Evolutionary conservation across 2,113 vertebrate genomes (phyloP).

Genomic region (Pelecanus crispus): DNA sequence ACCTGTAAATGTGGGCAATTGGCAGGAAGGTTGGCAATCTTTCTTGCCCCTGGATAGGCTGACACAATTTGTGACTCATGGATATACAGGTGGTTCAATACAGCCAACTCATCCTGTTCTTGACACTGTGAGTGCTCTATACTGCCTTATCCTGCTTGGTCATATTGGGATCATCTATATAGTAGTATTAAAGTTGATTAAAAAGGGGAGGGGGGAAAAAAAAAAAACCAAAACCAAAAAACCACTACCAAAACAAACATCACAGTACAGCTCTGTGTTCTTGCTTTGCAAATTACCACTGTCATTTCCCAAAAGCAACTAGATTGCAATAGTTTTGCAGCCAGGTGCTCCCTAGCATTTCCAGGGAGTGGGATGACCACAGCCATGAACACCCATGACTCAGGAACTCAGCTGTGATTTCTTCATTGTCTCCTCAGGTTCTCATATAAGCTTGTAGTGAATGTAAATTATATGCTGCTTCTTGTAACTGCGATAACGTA

Average conservation of each 20-base stretch:
- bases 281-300: neutral
- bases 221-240: neutral
- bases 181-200: too few relatives aligned
- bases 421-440: neutral
- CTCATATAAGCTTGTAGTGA: neutral
- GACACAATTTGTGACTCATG: rapidly evolving
- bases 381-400: neutral
- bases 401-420: neutral
- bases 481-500: neutral
- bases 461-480: neutral
- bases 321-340: neutral
- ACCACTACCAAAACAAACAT: neutral
- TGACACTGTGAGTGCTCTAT: neutral
- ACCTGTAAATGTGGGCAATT: rapidly evolving
- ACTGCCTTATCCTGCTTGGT: too few relatives aligned
- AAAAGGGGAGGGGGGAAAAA: neutral
- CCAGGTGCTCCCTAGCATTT: neutral
- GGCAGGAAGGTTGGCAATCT: neutral
- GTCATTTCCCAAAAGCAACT: neutral
- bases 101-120: neutral
- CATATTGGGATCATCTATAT: rapidly evolving
- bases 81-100: neutral
- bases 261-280: neutral
- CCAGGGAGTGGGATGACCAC: neutral
- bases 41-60: neutral